These are phyloP conservation scores for Heliocidaris erythrogramma DNA, from an alignment of 35 echinoderm and acorn worm species.

Conservation along the genomic window DNA sequence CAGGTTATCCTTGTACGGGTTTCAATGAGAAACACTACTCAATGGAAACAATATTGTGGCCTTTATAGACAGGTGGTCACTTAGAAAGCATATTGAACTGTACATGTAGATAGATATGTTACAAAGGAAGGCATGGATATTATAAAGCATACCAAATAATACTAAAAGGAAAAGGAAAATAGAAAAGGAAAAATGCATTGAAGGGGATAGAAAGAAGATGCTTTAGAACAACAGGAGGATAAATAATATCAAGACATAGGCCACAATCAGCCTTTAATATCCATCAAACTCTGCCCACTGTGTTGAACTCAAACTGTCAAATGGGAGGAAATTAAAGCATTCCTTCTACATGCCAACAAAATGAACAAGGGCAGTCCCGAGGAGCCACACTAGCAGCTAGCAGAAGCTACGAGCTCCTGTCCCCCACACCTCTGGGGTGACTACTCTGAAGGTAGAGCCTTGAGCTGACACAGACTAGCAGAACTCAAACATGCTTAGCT, in stretches of 20 bases:
- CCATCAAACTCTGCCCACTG: background rate
- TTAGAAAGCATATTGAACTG: too few relatives aligned
- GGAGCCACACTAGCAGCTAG: background rate
- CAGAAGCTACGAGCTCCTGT: background rate
- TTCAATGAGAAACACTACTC: too few relatives aligned
- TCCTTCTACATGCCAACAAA: conserved; percentile 31
- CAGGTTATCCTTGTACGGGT: too few relatives aligned
- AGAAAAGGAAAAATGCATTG: background rate
- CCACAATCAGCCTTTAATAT: background rate
- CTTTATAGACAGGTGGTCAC: too few relatives aligned
- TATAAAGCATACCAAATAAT: too few relatives aligned
- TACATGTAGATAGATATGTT: too few relatives aligned
- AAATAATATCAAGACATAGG: background rate
- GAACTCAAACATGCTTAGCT: background rate
- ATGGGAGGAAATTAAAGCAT: conserved; percentile 39
- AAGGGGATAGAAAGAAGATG: background rate
- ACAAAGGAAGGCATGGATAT: too few relatives aligned
- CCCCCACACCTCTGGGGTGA: background rate
- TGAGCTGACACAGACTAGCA: background rate
- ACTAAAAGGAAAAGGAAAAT: background rate
- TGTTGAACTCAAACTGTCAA: background rate
- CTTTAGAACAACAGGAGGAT: background rate
- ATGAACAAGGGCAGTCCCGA: conserved; percentile 4
- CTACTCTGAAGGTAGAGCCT: background rate
- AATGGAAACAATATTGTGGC: too few relatives aligned